Evolutionary conservation across 1,140 invertebrate species (phyloP), one percentile per base, ranked within the genome.

Genomic region (Apolygus lucorum): DNA sequence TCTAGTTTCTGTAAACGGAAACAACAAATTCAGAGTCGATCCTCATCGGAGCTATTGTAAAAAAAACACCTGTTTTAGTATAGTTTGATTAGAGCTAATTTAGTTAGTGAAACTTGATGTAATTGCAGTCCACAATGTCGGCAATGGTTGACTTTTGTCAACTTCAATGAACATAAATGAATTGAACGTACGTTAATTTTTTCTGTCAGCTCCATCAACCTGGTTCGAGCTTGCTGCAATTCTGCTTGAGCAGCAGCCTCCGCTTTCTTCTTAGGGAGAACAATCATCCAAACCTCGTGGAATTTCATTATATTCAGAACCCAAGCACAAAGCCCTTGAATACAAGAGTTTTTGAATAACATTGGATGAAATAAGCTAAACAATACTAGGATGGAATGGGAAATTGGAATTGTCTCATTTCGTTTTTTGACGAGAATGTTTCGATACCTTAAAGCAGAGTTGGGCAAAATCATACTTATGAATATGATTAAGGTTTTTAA

Each of bases 301-400:
- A 93, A 98, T 59, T 85, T 88, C 75, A 92, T 84, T 72, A 98
- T 95, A 78, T 97, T 97, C 68, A 95, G 90, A 0, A 94, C 93
- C 93, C 95, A 98, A 13, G 92, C 88, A 76, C 93, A 97, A 0
- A 98, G 80, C 67, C 86, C 81, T 79, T 8, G 34, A 49, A n/a
- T n/a, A n/a, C n/a, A n/a, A n/a, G n/a, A n/a, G n/a, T n/a, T n/a
- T n/a, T n/a, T 79, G 54, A 24, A 59, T 42, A 42, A 42, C 4
- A 42, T 42, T 4, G 34, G 17, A 42, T 4, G 17, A 42, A 42
- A 42, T 17, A 42, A 42, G 17, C 17, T 8, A 42, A 42, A 42
- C 34, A 42, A 42, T 8, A n/a, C n/a, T n/a, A n/a, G n/a, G n/a
- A n/a, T n/a, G n/a, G n/a, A n/a, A n/a, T n/a, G n/a, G n/a, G n/a